phyloP scores from a whole-genome alignment of 2,113 vertebrate genomes.

The Raja brachyura region DNA sequence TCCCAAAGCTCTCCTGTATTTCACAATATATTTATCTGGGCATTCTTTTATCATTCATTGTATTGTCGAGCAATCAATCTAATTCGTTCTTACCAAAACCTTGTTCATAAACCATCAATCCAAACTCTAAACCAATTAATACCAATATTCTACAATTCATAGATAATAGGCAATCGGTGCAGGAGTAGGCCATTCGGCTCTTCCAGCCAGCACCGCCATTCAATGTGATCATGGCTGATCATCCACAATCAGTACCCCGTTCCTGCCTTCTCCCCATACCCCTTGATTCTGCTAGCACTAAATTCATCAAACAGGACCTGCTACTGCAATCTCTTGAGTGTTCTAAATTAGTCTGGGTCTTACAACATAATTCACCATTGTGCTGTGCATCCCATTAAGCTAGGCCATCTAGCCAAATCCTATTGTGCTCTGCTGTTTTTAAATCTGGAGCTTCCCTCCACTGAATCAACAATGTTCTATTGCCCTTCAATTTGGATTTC shows the following conservation, averaged over 20 bases:
- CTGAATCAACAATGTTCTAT: neutral
- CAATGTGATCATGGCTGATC: too few relatives aligned
- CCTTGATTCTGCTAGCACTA: too few relatives aligned
- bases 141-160: neutral
- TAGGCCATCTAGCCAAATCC: neutral
- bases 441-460: neutral
- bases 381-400: neutral
- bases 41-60: neutral
- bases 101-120: neutral
- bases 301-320: neutral
- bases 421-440: neutral
- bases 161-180: too few relatives aligned
- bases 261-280: too few relatives aligned
- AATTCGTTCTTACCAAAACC: neutral
- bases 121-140: neutral
- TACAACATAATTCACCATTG: neutral
- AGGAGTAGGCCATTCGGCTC: too few relatives aligned
- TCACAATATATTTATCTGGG: neutral
- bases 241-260: too few relatives aligned
- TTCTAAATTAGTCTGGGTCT: neutral
- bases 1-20: neutral
- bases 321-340: neutral
- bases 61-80: neutral
- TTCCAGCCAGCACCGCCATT: too few relatives aligned
- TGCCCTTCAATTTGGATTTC: neutral